Percentiles rank a stretch among this genome's conserved stretches.
Conservation (phyloP, 2,888 invertebrate genomes). For the Autographa gamma region DNA sequence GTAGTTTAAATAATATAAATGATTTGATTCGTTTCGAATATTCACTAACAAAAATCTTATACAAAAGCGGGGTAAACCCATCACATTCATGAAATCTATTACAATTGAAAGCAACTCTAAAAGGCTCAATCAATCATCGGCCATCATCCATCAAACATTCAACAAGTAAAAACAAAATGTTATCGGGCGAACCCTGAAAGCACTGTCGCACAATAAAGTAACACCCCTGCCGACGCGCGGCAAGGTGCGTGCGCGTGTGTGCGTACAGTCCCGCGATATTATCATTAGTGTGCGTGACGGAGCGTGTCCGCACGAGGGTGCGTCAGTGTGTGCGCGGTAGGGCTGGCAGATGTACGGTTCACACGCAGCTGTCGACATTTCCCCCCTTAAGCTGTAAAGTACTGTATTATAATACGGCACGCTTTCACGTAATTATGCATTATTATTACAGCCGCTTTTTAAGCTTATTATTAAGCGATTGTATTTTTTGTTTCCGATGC, state of each 20-base stretch:
- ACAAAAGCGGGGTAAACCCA: slow-evolving; percentile 58
- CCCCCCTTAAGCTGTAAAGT: slow-evolving; percentile 73
- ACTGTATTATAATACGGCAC: slow-evolving; percentile 82
- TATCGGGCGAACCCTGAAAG: slow-evolving; percentile 78
- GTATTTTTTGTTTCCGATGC: slow-evolving; percentile 77
- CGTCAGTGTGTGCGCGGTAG: slow-evolving; percentile 68
- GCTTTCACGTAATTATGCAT: slow-evolving; percentile 86
- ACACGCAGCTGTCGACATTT: slow-evolving; percentile 82
- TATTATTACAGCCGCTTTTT: slow-evolving; percentile 82
- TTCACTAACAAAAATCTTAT: slow-evolving; percentile 57
- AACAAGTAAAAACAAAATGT: slow-evolving; percentile 89
- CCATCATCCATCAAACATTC: slow-evolving; percentile 87
- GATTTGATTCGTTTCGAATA: slow-evolving; percentile 50
- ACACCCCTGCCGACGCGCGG: slow-evolving; percentile 71
- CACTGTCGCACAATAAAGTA: slow-evolving; percentile 74
- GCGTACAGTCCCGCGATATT: slow-evolving; percentile 41
- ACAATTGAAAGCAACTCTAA: slow-evolving; percentile 73
- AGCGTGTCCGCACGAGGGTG: slow-evolving; percentile 46
- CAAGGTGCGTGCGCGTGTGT: slow-evolving; percentile 66
- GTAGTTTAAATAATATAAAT: slow-evolving; percentile 52
- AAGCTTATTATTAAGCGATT: slow-evolving; percentile 76
- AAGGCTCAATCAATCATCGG: slow-evolving; percentile 83
- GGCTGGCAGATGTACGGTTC: slow-evolving; percentile 83
- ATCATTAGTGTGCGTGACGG: slow-evolving; percentile 57
- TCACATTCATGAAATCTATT: slow-evolving; percentile 75